Percentiles rank a stretch among this genome's conserved stretches.
phyloP scores from a whole-genome alignment of 2,113 vertebrate species.

The Polyodon spathula region DNA sequence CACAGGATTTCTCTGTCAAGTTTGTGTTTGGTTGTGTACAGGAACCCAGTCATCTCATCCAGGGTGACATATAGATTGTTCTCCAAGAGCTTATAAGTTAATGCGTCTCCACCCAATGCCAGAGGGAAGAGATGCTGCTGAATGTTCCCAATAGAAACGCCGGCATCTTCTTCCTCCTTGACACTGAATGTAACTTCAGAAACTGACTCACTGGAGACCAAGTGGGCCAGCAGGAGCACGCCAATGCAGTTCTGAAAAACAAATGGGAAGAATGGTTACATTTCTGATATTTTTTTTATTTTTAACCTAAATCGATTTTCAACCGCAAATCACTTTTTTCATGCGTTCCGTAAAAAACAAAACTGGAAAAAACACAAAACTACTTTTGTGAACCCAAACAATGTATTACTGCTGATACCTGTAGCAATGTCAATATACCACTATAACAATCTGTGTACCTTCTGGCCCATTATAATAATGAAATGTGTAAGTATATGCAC shows the following conservation, averaged over 20 bases:
- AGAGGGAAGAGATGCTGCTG: neutral
- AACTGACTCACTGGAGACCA: neutral
- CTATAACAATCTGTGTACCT: too few relatives aligned
- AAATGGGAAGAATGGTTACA: neutral
- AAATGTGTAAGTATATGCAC: too few relatives aligned
- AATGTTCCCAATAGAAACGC: slow-evolving; percentile 16
- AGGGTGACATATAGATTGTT: slow-evolving; percentile 38
- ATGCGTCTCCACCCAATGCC: neutral
- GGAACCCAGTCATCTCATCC: slow-evolving; percentile 43
- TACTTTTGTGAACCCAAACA: too few relatives aligned
- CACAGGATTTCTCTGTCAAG: slow-evolving; percentile 53
- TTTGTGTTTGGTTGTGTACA: slow-evolving; percentile 47
- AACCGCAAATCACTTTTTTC: slow-evolving; percentile 40
- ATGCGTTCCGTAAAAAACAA: too few relatives aligned
- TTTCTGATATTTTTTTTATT: too few relatives aligned
- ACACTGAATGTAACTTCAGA: slow-evolving; percentile 8
- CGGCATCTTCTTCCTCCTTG: slow-evolving; percentile 9
- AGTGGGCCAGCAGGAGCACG: slow-evolving; percentile 7
- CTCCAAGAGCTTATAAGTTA: slow-evolving; percentile 15
- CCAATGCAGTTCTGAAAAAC: slow-evolving; percentile 5
- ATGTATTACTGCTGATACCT: too few relatives aligned
- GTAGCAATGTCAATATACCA: too few relatives aligned
- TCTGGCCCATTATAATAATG: too few relatives aligned
- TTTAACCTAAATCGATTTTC: too few relatives aligned
- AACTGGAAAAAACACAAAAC: too few relatives aligned